Evolutionary conservation across 2,797 vertebrate species (phyloP).

Genomic region (Tympanoctomys barrerae): DNA sequence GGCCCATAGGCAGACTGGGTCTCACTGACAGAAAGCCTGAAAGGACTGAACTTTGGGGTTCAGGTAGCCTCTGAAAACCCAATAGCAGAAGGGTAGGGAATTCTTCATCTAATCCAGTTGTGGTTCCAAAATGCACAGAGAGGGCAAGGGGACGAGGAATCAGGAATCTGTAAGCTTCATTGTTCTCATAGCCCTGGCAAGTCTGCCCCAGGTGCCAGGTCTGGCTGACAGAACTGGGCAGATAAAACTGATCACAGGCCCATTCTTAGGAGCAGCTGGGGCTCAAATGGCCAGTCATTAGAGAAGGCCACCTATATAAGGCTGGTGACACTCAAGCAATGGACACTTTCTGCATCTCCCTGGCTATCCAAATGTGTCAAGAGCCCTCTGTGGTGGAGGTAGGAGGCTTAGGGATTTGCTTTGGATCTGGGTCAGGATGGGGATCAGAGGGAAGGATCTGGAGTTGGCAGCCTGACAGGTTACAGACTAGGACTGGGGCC

Average conservation of each 20-base stretch:
- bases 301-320: not conserved
- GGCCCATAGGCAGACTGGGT: not conserved
- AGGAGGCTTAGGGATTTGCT: not conserved
- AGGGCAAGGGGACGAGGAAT: not conserved
- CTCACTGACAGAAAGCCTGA: not conserved
- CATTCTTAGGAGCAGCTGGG: not conserved
- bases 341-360: not conserved
- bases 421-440: not conserved
- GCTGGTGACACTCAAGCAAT: not conserved
- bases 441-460: too few species aligned
- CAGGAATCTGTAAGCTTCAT: too few species aligned
- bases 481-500: not conserved
- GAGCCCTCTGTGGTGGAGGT: accelerated
- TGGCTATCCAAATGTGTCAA: accelerated
- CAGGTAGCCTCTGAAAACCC: not conserved
- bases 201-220: accelerated
- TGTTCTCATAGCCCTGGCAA: accelerated
- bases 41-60: not conserved
- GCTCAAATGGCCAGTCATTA: not conserved
- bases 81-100: not conserved
- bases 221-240: not conserved
- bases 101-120: not conserved
- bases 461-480: not conserved
- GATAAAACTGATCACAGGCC: not conserved
- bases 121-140: not conserved